Base-by-base conservation (phyloP, 1,140 invertebrate genomes). In the Ericerus pela region DNA sequence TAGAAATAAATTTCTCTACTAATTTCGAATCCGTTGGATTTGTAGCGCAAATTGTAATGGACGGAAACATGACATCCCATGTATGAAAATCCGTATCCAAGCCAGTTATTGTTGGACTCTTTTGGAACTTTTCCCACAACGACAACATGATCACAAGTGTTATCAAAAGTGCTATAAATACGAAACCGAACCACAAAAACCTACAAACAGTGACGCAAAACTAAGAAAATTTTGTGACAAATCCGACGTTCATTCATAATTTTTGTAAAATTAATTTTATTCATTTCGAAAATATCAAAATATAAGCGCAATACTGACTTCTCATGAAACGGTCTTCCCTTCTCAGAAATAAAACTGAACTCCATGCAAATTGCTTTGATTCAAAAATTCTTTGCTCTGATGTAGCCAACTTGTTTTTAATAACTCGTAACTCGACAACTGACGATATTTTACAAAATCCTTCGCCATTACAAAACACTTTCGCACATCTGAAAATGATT, bases 81-180 rank as follows among this genome's bases (percentile, higher is more conserved):
- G 79, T 82, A 63, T 83, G 80, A 63, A 82, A 82, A 66, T 82
- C 80, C 2, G 80, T 65, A 51, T 67, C 65, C 5, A 72, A 54
- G 1, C 76, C 82, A 18, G 80, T 85, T n/a, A 85, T 82, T 0
- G 81, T 85, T 1, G 83, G 82, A 69, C 82, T 82, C 0, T 80
- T 84, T 72, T 83, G 80, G 68, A 85, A 86, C 64, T 84, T 85
- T 59, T 81, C 75, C 80, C 80, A 82, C 20, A 85, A 71, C 59
- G 77, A 82, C 18, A 79, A 73, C 51, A 85, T 85, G 54, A 82
- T 82, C 24, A 80, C 76, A 37, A 77, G 71, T 0, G 80, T 80
- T 0, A 79, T 75, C 0, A 81, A 73, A 2, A 78, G 72, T 0
- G 81, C 80, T 36, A 77, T 71, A 1, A 74, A 67, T 5, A 79